Evolutionary conservation across 2,797 vertebrate species (phyloP).

Genomic region (Sylvilagus floridanus): DNA sequence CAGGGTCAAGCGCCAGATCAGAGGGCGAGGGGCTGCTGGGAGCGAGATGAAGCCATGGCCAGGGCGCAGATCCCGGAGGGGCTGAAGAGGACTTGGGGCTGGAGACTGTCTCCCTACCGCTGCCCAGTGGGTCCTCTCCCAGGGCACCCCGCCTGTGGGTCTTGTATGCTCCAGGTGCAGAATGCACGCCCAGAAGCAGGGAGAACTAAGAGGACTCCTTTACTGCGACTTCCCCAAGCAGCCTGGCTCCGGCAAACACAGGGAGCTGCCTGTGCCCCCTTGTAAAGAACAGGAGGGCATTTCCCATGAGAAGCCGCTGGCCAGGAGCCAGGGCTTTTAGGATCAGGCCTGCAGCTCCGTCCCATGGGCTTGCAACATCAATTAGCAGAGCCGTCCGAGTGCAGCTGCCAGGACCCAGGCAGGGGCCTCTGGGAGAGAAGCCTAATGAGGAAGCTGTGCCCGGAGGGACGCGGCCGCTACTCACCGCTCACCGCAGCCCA

Average conservation of each 20-base stretch:
- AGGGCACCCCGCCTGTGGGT: accelerated
- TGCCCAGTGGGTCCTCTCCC: accelerated
- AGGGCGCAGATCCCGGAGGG: not conserved
- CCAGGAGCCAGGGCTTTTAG: not conserved
- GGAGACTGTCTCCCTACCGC: not conserved
- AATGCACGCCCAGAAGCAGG: not conserved
- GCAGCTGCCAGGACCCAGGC: not conserved
- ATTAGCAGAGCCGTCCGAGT: slow-evolving; percentile 29
- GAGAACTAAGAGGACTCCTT: not conserved
- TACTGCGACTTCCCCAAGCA: not conserved
- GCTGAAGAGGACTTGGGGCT: not conserved
- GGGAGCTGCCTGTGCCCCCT: not conserved
- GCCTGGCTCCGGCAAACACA: not conserved
- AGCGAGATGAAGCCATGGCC: accelerated
- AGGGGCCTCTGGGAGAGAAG: not conserved
- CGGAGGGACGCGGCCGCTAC: not conserved
- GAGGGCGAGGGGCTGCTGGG: not conserved
- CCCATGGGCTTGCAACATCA: accelerated
- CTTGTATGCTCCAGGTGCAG: not conserved
- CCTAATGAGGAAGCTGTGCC: not conserved
- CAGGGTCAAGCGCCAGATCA: not conserved
- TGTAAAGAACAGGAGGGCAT: not conserved
- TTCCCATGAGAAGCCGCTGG: not conserved
- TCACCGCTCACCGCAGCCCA: not conserved
- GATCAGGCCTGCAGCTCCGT: not conserved